Percentiles rank a stretch among this genome's conserved stretches.
phyloP scores from a whole-genome alignment of 2,113 vertebrate genomes.

The Takifugu bimaculatus region DNA sequence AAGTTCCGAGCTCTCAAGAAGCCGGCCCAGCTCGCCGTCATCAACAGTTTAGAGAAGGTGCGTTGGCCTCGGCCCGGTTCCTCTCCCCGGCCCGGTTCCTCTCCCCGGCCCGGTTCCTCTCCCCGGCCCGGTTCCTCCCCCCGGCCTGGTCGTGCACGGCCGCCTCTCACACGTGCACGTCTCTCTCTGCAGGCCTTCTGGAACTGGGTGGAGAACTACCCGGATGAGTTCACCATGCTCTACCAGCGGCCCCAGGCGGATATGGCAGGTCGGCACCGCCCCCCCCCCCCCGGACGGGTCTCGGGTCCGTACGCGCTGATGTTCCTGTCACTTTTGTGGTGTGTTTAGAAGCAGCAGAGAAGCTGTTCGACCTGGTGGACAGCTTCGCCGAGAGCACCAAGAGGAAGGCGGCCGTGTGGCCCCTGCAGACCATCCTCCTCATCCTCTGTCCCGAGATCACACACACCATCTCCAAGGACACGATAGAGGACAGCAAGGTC shows the following conservation, averaged over 20 bases:
- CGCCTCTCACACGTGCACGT: too few species aligned
- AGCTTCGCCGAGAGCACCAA: constrained; percentile 97
- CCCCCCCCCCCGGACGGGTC: background rate
- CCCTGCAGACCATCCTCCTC: constrained; percentile 94
- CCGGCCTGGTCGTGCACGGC: too few species aligned
- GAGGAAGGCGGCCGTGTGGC: constrained; percentile 97
- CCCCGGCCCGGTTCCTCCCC: too few species aligned
- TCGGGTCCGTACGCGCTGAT: too few species aligned
- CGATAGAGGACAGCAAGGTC: constrained; percentile 90
- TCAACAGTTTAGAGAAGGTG: constrained; percentile 98
- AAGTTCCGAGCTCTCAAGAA: constrained; percentile 99
- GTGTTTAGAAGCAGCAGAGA: constrained; percentile 89
- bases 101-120: too few species aligned
- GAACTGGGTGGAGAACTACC: constrained; percentile 99
- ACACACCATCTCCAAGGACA: constrained; percentile 92
- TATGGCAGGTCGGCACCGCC: constrained; percentile 82
- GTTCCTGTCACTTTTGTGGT: constrained; percentile 1
- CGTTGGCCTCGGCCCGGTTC: background rate
- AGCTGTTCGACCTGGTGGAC: constrained; percentile 95
- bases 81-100: too few species aligned
- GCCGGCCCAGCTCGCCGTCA: constrained; percentile 92
- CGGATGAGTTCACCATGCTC: constrained; percentile 97
- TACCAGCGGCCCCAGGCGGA: constrained; percentile 96
- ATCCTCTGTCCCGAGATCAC: constrained; percentile 96
- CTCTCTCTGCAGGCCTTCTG: constrained; percentile 86